Percentiles rank a stretch among this genome's conserved stretches.
Conservation (phyloP, 2,797 vertebrate species). For the Acanthopagrus latus region DNA sequence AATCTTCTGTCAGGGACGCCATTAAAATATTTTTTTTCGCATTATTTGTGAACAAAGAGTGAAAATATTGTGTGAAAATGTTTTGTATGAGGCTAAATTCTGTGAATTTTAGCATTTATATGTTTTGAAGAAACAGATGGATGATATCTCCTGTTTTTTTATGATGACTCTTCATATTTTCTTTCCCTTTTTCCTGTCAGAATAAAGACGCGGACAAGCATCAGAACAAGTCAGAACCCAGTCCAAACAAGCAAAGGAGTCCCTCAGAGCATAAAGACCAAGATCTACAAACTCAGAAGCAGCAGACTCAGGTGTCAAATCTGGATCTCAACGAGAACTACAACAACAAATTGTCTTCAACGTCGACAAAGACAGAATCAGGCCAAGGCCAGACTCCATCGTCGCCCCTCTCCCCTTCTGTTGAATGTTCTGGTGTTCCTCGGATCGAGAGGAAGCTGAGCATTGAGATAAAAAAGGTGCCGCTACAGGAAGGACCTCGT, state of each 20-base stretch:
- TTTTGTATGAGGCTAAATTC: background rate
- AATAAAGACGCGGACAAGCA: slow-evolving; percentile 65
- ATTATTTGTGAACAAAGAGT: too few relatives aligned
- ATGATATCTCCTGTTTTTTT: slow-evolving; percentile 5
- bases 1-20: background rate
- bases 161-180: slow-evolving; percentile 5
- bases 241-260: slow-evolving; percentile 56
- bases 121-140: background rate
- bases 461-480: slow-evolving; percentile 97
- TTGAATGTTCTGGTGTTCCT: slow-evolving; percentile 83
- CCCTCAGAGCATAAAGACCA: slow-evolving; percentile 71
- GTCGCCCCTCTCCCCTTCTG: slow-evolving; percentile 77
- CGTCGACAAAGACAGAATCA: slow-evolving; percentile 58
- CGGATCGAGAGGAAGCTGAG: slow-evolving; percentile 94
- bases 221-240: slow-evolving; percentile 67
- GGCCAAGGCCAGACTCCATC: slow-evolving; percentile 78
- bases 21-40: too few relatives aligned
- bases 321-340: slow-evolving; percentile 95
- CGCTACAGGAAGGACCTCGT: slow-evolving; percentile 93
- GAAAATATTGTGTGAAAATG: background rate
- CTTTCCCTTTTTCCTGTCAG: slow-evolving; percentile 46
- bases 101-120: background rate
- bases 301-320: slow-evolving; percentile 77
- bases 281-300: slow-evolving; percentile 58
- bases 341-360: slow-evolving; percentile 83